Evolutionary conservation across 2,888 invertebrate species (phyloP), one percentile per base, ranked within the genome.

Genomic region (Lypha dubia): DNA sequence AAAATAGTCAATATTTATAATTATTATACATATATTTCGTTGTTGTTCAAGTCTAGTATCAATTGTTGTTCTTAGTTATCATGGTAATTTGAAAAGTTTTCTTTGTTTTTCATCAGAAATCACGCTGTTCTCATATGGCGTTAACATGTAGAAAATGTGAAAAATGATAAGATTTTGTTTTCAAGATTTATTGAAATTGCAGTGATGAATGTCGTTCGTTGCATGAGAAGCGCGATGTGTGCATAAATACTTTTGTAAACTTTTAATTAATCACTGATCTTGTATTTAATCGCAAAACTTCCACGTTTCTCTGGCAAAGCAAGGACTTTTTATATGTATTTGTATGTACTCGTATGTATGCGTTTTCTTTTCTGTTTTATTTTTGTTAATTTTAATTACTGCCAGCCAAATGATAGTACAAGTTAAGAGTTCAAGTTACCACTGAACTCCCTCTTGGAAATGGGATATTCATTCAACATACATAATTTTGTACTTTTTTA

Each of bases 81-180:
- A 71, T 56, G 62, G 38, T 46, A 38, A 71, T 74, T 80, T 62
- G 60, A 67, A 38, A 68, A 63, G 35, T 79, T 79, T 70, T 71
- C 71, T 79, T 76, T 80, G 74, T 85, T 82, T 81, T 79, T 82
- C 70, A 71, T 74, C 70, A 63, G 53, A 82, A 82, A 89, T 89
- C 89, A 89, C 89, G 89, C 86, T 89, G 87, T 87, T 87, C 87
- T 88, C 87, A 87, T 87, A 82, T 88, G 87, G 32, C 68, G 22
- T 46, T 65, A 79, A 74, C 60, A 49, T 49, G 28, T 58, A 68
- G 38, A 35, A 79, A 51, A 44, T 58, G n/a, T 58, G 41, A 28
- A 46, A 58, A 76, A 71, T 77, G 81, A 81, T 84, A 77, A 85
- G 74, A 58, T 68, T 75, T 67, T 67, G 20, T 35, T 60, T 13